Percentiles rank a stretch among this genome's conserved stretches.
phyloP scores from a whole-genome alignment of 1,140 invertebrate genomes.

The Zaprionus ornatus region DNA sequence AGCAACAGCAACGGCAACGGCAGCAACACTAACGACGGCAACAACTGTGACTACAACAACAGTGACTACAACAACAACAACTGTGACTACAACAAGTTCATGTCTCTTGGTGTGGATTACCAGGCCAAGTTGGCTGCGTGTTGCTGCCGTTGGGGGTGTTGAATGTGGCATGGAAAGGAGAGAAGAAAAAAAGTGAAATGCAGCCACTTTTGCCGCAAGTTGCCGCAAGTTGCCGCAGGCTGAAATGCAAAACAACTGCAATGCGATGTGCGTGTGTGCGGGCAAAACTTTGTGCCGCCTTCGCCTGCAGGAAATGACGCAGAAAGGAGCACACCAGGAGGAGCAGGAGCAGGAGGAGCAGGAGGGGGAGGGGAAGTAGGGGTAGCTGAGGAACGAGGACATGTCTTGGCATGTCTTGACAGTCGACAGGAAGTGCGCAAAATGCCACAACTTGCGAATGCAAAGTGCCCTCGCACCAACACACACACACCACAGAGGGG shows the following conservation, averaged over 20 bases:
- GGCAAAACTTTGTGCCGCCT: slow-evolving; percentile 32
- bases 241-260: slow-evolving; percentile 75
- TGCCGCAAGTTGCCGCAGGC: slow-evolving; percentile 24
- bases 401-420: slow-evolving; percentile 54
- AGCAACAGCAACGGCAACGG: slow-evolving; percentile 27
- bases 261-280: slow-evolving; percentile 69
- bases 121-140: slow-evolving; percentile 36
- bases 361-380: too few relatives aligned
- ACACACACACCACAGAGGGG: slow-evolving; percentile 1
- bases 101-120: slow-evolving; percentile 69
- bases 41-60: slow-evolving; percentile 9
- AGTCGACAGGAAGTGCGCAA: slow-evolving; percentile 81
- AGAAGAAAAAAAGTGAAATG: slow-evolving; percentile 49
- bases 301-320: slow-evolving; percentile 44
- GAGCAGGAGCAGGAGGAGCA: too few relatives aligned
- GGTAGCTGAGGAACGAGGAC: slow-evolving; percentile 44
- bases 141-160: slow-evolving; percentile 39
- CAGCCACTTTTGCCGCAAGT: slow-evolving; percentile 29
- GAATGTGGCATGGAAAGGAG: not conserved
- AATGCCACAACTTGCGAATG: slow-evolving; percentile 76
- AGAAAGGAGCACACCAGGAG: not conserved
- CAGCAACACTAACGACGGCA: slow-evolving; percentile 4
- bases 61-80: slow-evolving; percentile 43
- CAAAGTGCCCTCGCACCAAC: slow-evolving; percentile 38
- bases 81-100: slow-evolving; percentile 48